Evolutionary conservation across 2,888 invertebrate species (phyloP).

Genomic region (Chrysolina americana): DNA sequence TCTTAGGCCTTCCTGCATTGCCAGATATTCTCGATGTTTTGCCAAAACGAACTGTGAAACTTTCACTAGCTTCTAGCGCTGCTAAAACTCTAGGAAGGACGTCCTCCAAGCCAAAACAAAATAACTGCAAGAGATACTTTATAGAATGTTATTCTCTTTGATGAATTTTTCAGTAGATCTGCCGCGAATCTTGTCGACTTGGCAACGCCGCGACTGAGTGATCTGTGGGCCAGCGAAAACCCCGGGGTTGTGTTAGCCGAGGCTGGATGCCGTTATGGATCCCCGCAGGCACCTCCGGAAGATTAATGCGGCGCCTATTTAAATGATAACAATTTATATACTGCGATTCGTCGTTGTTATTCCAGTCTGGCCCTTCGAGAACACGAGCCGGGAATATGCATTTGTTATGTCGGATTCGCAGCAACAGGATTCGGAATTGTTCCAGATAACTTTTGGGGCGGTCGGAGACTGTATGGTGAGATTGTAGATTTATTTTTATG

Average conservation of each 20-base stretch:
- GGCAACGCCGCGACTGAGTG: neutral
- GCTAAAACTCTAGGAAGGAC: too few species aligned
- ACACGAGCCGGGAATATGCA: slow-evolving; percentile 6
- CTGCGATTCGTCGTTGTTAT: slow-evolving; percentile 35
- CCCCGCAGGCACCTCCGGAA: slow-evolving; percentile 38
- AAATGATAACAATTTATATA: slow-evolving; percentile 48
- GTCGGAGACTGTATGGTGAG: neutral
- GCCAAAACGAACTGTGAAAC: too few species aligned
- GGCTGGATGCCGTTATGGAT: slow-evolving; percentile 17
- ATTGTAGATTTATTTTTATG: neutral
- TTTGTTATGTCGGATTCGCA: slow-evolving; percentile 4
- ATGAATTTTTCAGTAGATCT: neutral
- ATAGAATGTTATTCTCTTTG: neutral
- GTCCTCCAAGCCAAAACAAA: neutral
- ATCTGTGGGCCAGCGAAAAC: slow-evolving; percentile 14
- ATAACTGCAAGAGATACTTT: neutral
- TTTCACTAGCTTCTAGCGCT: too few species aligned
- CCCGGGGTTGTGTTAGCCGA: neutral
- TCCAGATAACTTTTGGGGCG: neutral
- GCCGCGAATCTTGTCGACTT: neutral
- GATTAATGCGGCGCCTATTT: slow-evolving; percentile 48
- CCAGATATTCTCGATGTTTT: too few species aligned
- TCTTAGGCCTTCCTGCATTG: too few species aligned
- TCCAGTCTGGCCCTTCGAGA: slow-evolving; percentile 26
- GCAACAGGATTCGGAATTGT: slow-evolving; percentile 14